Evolutionary conservation across 2,797 vertebrate species (phyloP).

Genomic region (Selene dorsalis): DNA sequence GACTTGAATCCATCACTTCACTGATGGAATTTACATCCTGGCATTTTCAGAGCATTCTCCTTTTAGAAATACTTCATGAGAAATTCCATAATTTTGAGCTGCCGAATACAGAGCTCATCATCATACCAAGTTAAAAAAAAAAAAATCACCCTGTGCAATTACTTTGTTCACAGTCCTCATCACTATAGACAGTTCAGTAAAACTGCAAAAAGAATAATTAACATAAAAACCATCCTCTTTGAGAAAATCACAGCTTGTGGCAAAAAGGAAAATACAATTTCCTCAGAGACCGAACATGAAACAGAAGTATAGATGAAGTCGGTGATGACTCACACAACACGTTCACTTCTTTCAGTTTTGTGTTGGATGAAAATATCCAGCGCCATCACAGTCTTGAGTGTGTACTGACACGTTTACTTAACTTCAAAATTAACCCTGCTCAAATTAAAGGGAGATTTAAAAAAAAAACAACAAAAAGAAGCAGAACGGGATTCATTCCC

Average conservation of each 20-base stretch:
- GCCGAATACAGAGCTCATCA: slow-evolving; percentile 44
- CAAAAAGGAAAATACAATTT: slow-evolving; percentile 44
- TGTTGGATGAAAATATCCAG: slow-evolving; percentile 19
- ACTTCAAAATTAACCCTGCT: slow-evolving; percentile 13
- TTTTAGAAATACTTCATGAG: slow-evolving; percentile 34
- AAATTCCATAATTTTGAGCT: slow-evolving; percentile 32
- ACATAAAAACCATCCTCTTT: slow-evolving; percentile 37
- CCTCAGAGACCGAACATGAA: slow-evolving; percentile 49
- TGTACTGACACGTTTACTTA: slow-evolving; percentile 6
- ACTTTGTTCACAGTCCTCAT: slow-evolving; percentile 47
- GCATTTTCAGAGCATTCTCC: too few species aligned
- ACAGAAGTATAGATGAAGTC: slow-evolving; percentile 42
- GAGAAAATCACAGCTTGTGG: slow-evolving; percentile 46
- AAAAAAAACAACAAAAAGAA: slow-evolving; percentile 7
- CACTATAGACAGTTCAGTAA: slow-evolving; percentile 39
- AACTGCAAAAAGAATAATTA: slow-evolving; percentile 55
- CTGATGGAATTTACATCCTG: slow-evolving; percentile 34
- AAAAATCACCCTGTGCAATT: slow-evolving; percentile 29
- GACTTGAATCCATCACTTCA: slow-evolving; percentile 55
- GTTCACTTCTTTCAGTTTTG: slow-evolving; percentile 12
- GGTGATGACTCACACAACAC: slow-evolving; percentile 22
- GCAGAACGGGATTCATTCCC: neutral
- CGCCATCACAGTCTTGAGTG: slow-evolving; percentile 8
- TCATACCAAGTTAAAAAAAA: slow-evolving; percentile 9
- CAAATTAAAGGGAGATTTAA: slow-evolving; percentile 10